Percentiles rank a stretch among this genome's conserved stretches.
phyloP scores from a whole-genome alignment of 30 jellyfish, hydroid and myxozoan species.

The Hydra vulgaris region DNA sequence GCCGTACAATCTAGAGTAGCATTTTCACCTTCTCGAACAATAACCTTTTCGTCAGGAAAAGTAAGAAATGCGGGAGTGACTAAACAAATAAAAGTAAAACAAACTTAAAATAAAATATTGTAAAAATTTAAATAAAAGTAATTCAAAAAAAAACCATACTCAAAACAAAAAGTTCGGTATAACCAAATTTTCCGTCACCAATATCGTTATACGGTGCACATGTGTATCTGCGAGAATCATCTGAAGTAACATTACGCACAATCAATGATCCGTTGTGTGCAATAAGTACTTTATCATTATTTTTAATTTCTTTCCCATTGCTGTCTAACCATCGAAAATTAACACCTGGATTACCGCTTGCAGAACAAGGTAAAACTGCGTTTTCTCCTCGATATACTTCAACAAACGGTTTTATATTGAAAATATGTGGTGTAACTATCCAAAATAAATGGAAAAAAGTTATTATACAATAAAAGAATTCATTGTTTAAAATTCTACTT shows the following conservation, averaged over 20 bases:
- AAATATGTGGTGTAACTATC: slow-evolving; percentile 61
- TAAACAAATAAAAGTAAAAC: slow-evolving; percentile 9
- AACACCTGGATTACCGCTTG: slow-evolving; percentile 95
- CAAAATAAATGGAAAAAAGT: slow-evolving; percentile 6
- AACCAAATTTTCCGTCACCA: slow-evolving; percentile 62
- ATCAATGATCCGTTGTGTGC: slow-evolving; percentile 73
- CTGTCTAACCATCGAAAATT: slow-evolving; percentile 63
- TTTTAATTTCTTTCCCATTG: slow-evolving; percentile 25
- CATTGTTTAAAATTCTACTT: background rate
- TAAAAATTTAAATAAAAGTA: background rate
- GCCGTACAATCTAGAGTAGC: slow-evolving; percentile 84
- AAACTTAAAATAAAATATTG: background rate
- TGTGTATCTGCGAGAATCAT: slow-evolving; percentile 63
- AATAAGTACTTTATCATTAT: slow-evolving; percentile 26
- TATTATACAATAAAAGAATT: background rate
- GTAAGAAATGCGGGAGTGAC: slow-evolving; percentile 72
- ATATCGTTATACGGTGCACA: slow-evolving; percentile 79
- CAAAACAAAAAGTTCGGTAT: slow-evolving; percentile 39
- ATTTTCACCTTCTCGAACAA: slow-evolving; percentile 37
- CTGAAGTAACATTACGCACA: slow-evolving; percentile 32
- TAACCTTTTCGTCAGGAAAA: slow-evolving; percentile 17
- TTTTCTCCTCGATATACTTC: slow-evolving; percentile 38
- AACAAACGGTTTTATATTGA: slow-evolving; percentile 34
- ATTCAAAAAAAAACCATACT: slow-evolving; percentile 32
- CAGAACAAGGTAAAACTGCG: slow-evolving; percentile 82